These are phyloP conservation scores for Blomia tropicalis DNA, from an alignment of 2,888 invertebrate species.

Conservation along the genomic window DNA sequence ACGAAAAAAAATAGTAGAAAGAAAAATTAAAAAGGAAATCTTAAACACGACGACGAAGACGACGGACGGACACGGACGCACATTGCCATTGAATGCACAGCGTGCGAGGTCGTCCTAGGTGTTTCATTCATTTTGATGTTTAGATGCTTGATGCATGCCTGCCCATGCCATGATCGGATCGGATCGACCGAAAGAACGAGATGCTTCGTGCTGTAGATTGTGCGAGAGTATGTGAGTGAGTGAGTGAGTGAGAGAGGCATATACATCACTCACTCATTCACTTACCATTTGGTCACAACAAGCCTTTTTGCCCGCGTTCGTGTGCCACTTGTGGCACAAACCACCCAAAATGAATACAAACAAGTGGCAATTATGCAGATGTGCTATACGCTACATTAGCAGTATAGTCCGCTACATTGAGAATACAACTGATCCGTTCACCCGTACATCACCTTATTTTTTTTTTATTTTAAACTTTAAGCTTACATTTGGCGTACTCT, in stretches of 20 bases:
- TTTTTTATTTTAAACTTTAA: too few species aligned
- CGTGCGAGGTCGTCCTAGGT: constrained; percentile 11
- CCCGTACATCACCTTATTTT: not conserved
- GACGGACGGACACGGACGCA: not conserved
- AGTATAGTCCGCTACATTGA: too few species aligned
- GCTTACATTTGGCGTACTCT: too few species aligned
- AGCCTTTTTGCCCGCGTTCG: too few species aligned
- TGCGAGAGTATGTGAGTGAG: not conserved
- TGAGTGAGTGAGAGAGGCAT: too few species aligned
- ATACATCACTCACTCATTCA: too few species aligned
- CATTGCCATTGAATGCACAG: too few species aligned
- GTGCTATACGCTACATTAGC: not conserved
- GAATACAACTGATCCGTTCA: constrained; percentile 1
- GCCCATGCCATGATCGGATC: not conserved
- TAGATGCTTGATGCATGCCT: not conserved
- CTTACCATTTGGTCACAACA: too few species aligned
- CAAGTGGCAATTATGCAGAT: constrained; percentile 12
- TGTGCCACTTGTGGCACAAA: too few species aligned
- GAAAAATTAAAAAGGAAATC: constrained; percentile 12
- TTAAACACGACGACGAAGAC: not conserved
- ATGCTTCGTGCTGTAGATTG: not conserved
- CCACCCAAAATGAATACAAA: constrained; percentile 14
- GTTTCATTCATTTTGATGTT: constrained; percentile 8
- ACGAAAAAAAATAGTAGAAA: too few species aligned
- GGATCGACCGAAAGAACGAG: not conserved